Evolutionary conservation across 1,140 invertebrate genomes (phyloP), one percentile per base, ranked within the genome.

Genomic region (Stegodyphus dumicola): DNA sequence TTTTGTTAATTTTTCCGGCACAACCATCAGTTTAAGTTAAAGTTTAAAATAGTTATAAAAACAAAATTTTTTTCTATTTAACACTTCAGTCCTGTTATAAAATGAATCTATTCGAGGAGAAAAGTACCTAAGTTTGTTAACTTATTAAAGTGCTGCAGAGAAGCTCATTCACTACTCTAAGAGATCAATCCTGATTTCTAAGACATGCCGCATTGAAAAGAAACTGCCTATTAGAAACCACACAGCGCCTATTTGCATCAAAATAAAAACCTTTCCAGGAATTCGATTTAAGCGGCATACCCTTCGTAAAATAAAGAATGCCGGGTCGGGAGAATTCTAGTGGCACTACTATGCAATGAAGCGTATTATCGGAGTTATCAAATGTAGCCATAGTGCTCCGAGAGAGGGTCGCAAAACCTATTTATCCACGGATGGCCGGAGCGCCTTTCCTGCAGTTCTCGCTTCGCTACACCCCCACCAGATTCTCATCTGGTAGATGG

Each of bases 211-310:
- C 60, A 66, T 66, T 52, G 64, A 77, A 70, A 74, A 79, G 77
- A 69, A 79, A 79, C 77, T 70, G 67, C 77, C 77, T 79, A 79
- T 79, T 79, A 79, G 77, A 79, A 70, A 79, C 77, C 67, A n/a
- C 77, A 70, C 11, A 54, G 77, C 66, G 51, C 67, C 66, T 79
- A 79, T 79, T 79, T 79, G 77, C 67, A 79, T 79, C 66, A 53
- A 79, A 79, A 69, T 71, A 79, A 79, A 79, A 79, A 79, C 60
- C 67, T 33, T 48, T 18, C 53, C 52, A 18, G 67, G 66, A 79
- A 70, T 79, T 79, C 66, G 67, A 69, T 79, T 79, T 70, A 79
- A 79, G 77, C 77, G 77, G 67, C 67, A 65, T 66, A 65, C 66
- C 13, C 48, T 70, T 52, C 56, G 77, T 69, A 70, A 79, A 79